Conservation (phyloP, 2,888 invertebrate genomes). For the Drosophila incognita region DNA sequence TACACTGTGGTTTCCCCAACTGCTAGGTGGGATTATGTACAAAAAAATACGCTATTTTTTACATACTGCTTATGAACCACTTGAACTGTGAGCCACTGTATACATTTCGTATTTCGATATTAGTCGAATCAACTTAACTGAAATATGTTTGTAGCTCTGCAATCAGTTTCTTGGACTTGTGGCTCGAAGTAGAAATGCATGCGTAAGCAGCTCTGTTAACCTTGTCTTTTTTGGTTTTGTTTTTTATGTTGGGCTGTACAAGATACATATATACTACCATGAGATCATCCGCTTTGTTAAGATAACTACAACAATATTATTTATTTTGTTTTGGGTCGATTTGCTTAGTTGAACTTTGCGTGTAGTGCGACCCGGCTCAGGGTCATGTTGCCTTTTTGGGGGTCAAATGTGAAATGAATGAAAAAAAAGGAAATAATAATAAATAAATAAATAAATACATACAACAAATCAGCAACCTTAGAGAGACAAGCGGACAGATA, state of each 20-base stretch:
- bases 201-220: slow-evolving; percentile 27
- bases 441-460: background rate
- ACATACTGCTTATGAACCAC: no score
- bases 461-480: slow-evolving; percentile 14
- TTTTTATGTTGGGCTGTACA: background rate
- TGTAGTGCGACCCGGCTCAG: slow-evolving; percentile 64
- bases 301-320: slow-evolving; percentile 9
- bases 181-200: slow-evolving; percentile 3
- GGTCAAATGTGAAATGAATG: slow-evolving; percentile 56
- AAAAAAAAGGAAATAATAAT: background rate
- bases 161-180: background rate
- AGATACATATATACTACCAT: slow-evolving; percentile 16
- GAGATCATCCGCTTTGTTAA: slow-evolving; percentile 44
- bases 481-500: slow-evolving; percentile 1
- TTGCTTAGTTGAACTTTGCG: slow-evolving; percentile 50
- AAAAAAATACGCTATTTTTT: no score
- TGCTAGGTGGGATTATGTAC: no score
- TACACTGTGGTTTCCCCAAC: no score
- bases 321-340: slow-evolving; percentile 26
- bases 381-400: slow-evolving; percentile 63
- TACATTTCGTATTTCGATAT: background rate
- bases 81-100: background rate
- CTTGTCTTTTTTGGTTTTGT: slow-evolving; percentile 23
- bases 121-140: background rate
- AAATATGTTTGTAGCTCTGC: background rate